Evolutionary conservation across 2,888 invertebrate genomes (phyloP).

Genomic region (Drosophila emarginata): DNA sequence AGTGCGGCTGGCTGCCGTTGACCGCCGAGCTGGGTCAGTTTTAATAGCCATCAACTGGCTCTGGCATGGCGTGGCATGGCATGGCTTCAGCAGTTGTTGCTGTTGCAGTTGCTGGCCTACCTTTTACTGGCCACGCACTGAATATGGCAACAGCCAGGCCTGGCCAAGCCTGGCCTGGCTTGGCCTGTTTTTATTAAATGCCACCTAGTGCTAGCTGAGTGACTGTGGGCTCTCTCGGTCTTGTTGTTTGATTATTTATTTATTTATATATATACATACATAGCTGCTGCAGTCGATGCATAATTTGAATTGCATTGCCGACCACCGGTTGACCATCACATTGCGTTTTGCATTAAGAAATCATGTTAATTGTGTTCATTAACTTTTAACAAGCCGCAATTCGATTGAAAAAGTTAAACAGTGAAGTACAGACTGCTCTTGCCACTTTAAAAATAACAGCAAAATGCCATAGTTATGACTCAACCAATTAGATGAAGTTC

Average conservation of each 20-base stretch:
- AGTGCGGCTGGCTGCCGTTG: constrained; percentile 61
- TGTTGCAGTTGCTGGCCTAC: constrained; percentile 57
- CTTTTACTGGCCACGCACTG: constrained; percentile 69
- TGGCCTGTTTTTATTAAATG: constrained; percentile 41
- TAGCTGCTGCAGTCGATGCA: constrained; percentile 10
- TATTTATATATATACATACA: constrained; percentile 3
- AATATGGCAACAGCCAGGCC: constrained; percentile 19
- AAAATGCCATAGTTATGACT: constrained; percentile 4
- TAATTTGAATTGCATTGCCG: constrained; percentile 55
- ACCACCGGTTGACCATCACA: constrained; percentile 71
- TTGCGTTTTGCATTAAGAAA: constrained; percentile 65
- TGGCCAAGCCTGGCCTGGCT: no score
- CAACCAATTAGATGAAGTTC: constrained; percentile 68
- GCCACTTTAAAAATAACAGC: neutral
- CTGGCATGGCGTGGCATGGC: constrained; percentile 27
- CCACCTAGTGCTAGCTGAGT: constrained; percentile 42
- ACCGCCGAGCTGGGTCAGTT: constrained; percentile 74
- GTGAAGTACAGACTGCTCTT: constrained; percentile 6
- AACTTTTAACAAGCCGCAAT: constrained; percentile 39
- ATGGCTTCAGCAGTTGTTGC: constrained; percentile 32
- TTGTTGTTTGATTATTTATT: constrained; percentile 34
- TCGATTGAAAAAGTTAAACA: constrained; percentile 39
- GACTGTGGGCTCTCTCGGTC: constrained; percentile 30
- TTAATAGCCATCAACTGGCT: constrained; percentile 42
- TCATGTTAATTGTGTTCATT: constrained; percentile 63